phyloP scores from a whole-genome alignment of 2,113 vertebrate species.

The Numenius arquata region DNA sequence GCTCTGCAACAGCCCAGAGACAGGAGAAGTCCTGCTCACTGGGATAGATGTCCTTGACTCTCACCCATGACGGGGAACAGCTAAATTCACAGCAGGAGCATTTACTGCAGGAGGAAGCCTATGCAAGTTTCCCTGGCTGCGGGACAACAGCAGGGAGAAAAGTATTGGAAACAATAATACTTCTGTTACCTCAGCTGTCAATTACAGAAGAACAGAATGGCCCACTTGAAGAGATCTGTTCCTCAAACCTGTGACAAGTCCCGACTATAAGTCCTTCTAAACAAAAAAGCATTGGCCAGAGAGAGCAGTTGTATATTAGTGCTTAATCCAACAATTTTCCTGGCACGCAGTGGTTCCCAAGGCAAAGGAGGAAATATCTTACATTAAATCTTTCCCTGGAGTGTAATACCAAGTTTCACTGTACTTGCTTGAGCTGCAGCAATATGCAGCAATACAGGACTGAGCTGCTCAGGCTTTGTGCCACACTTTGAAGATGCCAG shows the following conservation, averaged over 20 bases:
- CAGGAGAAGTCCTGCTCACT: not conserved
- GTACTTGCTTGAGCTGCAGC: not conserved
- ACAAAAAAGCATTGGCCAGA: not conserved
- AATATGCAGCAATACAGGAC: not conserved
- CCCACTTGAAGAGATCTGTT: not conserved
- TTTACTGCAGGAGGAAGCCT: not conserved
- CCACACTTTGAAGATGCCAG: not conserved
- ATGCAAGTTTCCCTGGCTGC: not conserved
- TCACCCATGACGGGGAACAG: not conserved
- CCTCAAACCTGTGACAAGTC: not conserved
- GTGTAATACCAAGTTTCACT: not conserved
- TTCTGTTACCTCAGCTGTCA: not conserved
- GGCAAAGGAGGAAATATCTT: not conserved
- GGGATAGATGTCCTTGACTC: not conserved
- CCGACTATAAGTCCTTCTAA: not conserved
- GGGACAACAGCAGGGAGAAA: not conserved
- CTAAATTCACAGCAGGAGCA: not conserved
- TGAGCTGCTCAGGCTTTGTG: not conserved
- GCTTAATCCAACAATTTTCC: not conserved
- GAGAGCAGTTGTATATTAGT: not conserved
- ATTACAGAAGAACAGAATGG: not conserved
- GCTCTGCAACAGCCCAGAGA: accelerated
- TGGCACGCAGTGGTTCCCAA: not conserved
- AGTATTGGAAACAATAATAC: not conserved
- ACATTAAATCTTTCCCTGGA: not conserved